A percentile compares a stretch with the other conserved stretches of the same genome.
Evolutionary conservation across 2,113 vertebrate species (phyloP).

Genomic region (Spilogale gracilis): DNA sequence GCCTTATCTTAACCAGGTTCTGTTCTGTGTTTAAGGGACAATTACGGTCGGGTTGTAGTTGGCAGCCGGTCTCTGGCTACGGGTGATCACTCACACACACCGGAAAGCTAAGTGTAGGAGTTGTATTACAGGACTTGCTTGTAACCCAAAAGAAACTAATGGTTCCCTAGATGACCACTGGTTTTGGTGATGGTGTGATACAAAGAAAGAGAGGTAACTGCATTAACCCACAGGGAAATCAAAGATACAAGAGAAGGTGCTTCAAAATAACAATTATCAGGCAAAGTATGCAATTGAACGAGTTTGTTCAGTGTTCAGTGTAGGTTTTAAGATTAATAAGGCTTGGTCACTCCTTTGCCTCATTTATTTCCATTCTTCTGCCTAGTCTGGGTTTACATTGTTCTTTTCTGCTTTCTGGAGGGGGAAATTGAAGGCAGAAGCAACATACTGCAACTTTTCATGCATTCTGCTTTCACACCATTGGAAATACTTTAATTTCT

Average conservation of each 20-base stretch:
- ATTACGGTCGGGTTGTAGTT: background rate
- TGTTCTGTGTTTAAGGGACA: background rate
- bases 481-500: background rate
- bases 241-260: background rate
- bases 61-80: background rate
- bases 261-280: constrained; percentile 1
- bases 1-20: background rate
- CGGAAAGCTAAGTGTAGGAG: background rate
- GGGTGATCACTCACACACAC: background rate
- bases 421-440: background rate
- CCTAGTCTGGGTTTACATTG: background rate
- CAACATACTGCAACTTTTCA: background rate
- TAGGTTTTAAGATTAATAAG: constrained; percentile 13
- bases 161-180: background rate
- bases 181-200: background rate
- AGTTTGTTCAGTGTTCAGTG: background rate
- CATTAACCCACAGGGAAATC: background rate
- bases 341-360: background rate
- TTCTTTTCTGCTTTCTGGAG: constrained; percentile 44
- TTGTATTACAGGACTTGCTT: background rate
- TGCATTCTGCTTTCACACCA: background rate
- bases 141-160: background rate
- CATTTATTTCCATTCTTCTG: background rate
- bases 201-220: background rate
- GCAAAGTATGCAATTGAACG: background rate